A percentile compares a stretch with the other conserved stretches of the same genome.
phyloP scores from a whole-genome alignment of 2,113 vertebrate species.

The Macrotus californicus region DNA sequence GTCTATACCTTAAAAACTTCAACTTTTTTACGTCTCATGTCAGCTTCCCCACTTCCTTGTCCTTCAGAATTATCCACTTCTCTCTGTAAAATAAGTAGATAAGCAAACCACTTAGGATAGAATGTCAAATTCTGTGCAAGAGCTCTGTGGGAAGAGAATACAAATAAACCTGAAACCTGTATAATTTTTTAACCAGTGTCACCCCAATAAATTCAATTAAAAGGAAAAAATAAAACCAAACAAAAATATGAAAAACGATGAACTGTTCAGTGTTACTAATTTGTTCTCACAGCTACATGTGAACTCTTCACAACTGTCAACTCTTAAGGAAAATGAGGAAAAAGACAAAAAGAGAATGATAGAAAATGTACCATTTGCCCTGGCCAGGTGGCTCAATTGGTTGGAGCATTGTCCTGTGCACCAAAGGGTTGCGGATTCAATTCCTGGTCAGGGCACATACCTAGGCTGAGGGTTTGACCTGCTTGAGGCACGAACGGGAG shows the following conservation, averaged over 20 bases:
- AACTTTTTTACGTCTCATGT: conserved; percentile 89
- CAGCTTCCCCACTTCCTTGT: conserved; percentile 87
- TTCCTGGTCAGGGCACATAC: too few species aligned
- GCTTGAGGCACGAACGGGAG: too few species aligned
- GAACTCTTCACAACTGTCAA: neutral
- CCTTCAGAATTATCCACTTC: conserved; percentile 83
- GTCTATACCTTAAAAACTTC: conserved; percentile 88
- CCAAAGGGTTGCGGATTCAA: too few species aligned
- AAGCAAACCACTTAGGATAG: conserved; percentile 33
- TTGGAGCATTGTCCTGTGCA: too few species aligned
- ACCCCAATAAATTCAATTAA: too few species aligned
- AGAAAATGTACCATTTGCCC: neutral
- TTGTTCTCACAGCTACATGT: neutral
- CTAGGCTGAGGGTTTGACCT: too few species aligned
- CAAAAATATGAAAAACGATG: neutral
- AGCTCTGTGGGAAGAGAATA: neutral
- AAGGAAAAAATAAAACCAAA: neutral
- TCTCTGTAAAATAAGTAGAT: conserved; percentile 73
- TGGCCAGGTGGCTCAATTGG: too few species aligned
- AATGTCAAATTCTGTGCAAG: neutral
- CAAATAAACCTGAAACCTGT: neutral
- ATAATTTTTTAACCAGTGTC: neutral
- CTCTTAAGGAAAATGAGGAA: neutral
- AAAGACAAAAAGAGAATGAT: neutral
- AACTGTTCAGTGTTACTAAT: neutral